These are phyloP conservation scores for Apostichopus japonicus DNA, from an alignment of 35 echinoderm and acorn worm species.

Conservation along the genomic window DNA sequence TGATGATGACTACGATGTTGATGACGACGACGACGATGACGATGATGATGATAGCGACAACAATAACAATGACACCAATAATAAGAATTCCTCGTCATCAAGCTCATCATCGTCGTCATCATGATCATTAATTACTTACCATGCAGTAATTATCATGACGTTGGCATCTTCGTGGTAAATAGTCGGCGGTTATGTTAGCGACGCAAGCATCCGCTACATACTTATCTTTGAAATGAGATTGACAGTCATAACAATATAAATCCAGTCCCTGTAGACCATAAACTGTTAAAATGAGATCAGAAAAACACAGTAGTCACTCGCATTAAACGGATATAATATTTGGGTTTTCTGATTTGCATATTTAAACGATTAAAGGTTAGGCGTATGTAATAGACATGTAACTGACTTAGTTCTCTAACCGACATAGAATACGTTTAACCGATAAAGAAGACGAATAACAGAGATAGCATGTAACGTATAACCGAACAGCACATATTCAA, in stretches of 20 bases:
- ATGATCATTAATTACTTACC: slow-evolving; percentile 8
- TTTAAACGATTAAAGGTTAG: no score
- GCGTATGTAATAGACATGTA: no score
- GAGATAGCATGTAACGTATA: no score
- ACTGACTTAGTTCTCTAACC: no score
- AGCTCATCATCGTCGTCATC: background rate
- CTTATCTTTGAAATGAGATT: slow-evolving; percentile 43
- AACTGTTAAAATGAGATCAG: background rate
- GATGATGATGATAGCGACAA: background rate
- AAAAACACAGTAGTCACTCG: no score
- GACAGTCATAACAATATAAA: slow-evolving; percentile 28
- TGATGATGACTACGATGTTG: no score
- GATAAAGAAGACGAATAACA: no score
- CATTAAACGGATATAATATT: no score
- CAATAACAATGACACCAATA: background rate
- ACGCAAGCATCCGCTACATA: slow-evolving; percentile 35
- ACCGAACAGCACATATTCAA: no score
- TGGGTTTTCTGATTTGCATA: no score
- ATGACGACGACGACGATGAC: background rate
- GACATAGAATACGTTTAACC: no score
- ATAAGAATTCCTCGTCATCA: background rate
- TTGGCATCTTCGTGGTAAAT: slow-evolving; percentile 22
- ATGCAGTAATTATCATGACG: slow-evolving; percentile 27
- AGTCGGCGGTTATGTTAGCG: background rate
- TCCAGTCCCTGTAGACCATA: background rate